A percentile compares a stretch with the other conserved stretches of the same genome.
Evolutionary conservation across 2,888 invertebrate genomes (phyloP).

Genomic region (Nemurella pictetii): DNA sequence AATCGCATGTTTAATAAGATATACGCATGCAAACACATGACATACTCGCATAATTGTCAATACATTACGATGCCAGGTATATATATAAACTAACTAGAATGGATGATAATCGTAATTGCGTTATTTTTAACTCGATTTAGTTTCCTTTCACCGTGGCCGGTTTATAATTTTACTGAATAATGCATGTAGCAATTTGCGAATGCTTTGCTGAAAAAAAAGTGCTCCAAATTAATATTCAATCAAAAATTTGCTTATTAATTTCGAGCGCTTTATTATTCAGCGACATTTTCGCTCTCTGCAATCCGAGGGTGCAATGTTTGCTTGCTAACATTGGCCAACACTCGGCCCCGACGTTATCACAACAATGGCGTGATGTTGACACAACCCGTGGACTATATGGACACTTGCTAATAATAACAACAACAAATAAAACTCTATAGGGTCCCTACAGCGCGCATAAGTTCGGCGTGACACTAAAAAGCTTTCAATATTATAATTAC

Average conservation of each 20-base stretch:
- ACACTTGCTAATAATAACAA: background rate
- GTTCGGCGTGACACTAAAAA: no score
- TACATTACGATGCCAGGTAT: background rate
- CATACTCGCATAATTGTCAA: background rate
- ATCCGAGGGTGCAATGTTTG: background rate
- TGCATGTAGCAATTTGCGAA: background rate
- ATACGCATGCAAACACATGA: background rate
- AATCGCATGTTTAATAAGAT: background rate
- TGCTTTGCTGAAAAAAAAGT: background rate
- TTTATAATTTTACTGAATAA: background rate
- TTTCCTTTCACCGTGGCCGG: background rate
- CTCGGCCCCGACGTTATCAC: no score
- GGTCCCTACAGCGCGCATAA: background rate
- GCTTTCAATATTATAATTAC: background rate
- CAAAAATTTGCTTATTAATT: background rate
- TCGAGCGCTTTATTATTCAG: background rate
- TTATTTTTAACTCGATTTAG: background rate
- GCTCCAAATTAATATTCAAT: background rate
- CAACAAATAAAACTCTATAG: background rate
- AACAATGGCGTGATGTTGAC: background rate
- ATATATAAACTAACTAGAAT: background rate
- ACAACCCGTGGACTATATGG: background rate
- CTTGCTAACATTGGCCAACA: no score
- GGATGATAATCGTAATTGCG: background rate
- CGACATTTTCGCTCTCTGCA: background rate